These are phyloP conservation scores for Drosophila virilis DNA, from an alignment of 1,140 invertebrate species.

Conservation along the genomic window DNA sequence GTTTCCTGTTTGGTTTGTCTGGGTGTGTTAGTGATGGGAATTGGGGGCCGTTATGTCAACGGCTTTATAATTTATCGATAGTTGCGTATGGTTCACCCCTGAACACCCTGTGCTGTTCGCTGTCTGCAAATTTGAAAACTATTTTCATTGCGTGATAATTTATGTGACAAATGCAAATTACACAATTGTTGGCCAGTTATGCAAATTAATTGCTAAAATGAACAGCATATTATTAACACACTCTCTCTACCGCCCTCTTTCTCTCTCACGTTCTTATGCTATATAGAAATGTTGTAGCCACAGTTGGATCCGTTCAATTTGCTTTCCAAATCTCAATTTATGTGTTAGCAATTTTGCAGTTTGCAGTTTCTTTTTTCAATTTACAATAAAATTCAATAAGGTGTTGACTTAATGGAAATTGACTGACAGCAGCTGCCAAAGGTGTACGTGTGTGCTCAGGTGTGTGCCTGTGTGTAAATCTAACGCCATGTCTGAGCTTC, in stretches of 20 bases:
- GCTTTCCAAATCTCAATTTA: conserved; percentile 47
- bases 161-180: conserved; percentile 70
- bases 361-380: conserved; percentile 69
- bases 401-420: conserved; percentile 80
- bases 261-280: background rate
- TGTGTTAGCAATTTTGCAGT: conserved; percentile 36
- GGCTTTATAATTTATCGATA: conserved; percentile 74
- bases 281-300: background rate
- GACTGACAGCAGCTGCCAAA: conserved; percentile 76
- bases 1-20: conserved; percentile 25
- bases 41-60: conserved; percentile 36
- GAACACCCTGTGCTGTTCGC: conserved; percentile 29
- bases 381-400: conserved; percentile 82
- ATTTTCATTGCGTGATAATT: conserved; percentile 76
- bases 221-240: background rate
- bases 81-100: conserved; percentile 43
- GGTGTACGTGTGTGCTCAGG: conserved; percentile 46
- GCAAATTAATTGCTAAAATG: conserved; percentile 70
- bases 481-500: conserved; percentile 53
- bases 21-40: conserved; percentile 1
- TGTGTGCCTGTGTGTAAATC: conserved; percentile 33
- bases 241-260: background rate
- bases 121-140: conserved; percentile 75
- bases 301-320: conserved; percentile 52
- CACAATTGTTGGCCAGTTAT: conserved; percentile 72